Evolutionary conservation across 2,113 vertebrate species (phyloP).

Genomic region (Notechis scutatus): DNA sequence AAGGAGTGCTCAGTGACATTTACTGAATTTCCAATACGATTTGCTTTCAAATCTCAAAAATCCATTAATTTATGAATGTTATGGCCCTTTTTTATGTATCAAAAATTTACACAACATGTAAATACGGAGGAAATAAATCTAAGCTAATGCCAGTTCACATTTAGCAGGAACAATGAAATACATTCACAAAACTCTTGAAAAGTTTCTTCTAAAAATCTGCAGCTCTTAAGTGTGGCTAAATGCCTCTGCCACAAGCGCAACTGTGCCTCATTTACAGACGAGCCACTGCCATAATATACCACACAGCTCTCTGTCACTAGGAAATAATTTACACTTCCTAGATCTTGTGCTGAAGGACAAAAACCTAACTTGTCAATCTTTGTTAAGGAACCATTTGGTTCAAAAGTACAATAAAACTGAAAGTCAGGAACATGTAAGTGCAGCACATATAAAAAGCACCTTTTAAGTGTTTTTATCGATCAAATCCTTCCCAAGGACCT

Average conservation of each 20-base stretch:
- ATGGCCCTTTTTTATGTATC: neutral
- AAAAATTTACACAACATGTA: neutral
- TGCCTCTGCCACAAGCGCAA: neutral
- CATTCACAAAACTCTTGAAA: neutral
- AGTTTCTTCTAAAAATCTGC: neutral
- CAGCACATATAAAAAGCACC: neutral
- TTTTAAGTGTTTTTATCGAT: neutral
- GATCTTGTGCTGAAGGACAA: neutral
- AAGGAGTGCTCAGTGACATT: neutral
- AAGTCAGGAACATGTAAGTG: neutral
- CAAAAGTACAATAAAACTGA: neutral
- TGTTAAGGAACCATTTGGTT: neutral
- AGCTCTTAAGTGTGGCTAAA: neutral
- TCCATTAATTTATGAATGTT: neutral
- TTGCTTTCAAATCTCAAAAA: neutral
- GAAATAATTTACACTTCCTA: neutral
- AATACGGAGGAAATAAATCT: neutral
- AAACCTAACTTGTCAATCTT: neutral
- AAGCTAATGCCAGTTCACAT: neutral
- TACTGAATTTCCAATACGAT: neutral
- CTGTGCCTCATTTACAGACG: neutral
- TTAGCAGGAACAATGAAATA: neutral
- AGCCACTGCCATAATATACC: neutral
- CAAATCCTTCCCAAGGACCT: neutral
- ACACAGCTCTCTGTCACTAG: neutral